Conservation (phyloP, 2,113 vertebrate species). For the Bostrychus sinensis region DNA sequence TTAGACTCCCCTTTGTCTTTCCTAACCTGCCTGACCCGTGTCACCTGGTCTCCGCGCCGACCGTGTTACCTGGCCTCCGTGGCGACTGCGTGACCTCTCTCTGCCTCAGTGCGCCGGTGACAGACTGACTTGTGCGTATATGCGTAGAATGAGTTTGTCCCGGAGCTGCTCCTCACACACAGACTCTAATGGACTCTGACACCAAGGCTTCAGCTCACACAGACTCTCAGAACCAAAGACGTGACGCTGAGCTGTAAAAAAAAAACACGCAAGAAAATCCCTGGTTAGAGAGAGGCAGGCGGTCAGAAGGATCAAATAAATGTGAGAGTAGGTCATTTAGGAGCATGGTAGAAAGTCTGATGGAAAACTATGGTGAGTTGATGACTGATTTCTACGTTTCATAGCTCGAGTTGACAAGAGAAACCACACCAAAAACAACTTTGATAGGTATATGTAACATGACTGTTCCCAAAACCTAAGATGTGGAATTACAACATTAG, state of each 20-base stretch:
- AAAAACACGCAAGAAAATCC: too few species aligned
- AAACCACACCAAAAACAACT: too few species aligned
- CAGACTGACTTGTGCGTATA: slow-evolving; percentile 41
- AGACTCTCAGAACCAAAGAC: slow-evolving; percentile 3
- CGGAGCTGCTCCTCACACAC: slow-evolving; percentile 73
- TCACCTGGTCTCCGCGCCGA: not conserved
- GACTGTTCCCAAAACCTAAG: too few species aligned
- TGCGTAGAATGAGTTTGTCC: slow-evolving; percentile 23
- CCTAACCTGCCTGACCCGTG: not conserved
- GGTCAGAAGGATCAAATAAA: not conserved
- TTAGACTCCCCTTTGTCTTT: not conserved
- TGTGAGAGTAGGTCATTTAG: not conserved
- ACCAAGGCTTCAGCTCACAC: slow-evolving; percentile 1
- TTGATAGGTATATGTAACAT: too few species aligned
- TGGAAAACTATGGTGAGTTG: not conserved
- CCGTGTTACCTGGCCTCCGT: not conserved
- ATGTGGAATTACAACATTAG: too few species aligned
- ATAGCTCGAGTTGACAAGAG: too few species aligned
- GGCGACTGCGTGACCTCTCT: not conserved
- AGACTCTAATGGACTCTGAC: slow-evolving; percentile 76
- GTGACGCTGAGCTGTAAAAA: not conserved
- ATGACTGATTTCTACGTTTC: too few species aligned
- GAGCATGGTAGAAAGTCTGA: not conserved
- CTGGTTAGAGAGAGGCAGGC: too few species aligned
- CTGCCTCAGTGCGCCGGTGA: slow-evolving; percentile 37